Base-by-base conservation (phyloP, 2,888 invertebrate species). In the Escarpia spicata region DNA sequence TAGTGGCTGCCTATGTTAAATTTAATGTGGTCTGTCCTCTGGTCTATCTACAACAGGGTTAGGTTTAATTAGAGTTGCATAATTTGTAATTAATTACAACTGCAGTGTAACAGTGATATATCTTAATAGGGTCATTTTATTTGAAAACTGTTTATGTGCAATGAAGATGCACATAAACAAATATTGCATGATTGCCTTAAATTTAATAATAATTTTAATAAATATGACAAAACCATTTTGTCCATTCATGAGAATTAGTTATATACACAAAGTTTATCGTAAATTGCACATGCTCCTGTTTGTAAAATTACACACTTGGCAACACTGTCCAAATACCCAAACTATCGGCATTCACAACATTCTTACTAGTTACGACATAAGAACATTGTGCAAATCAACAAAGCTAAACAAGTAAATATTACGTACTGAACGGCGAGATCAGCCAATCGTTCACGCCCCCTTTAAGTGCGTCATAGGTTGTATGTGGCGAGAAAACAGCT, bases 391-490 rank as follows among this genome's bases (percentile, higher is more conserved):
- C 19, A 60, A 60, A 60, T 60, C 1, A 60, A 60, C 26, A 4
- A 60, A 6, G 19, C 19, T n/a, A 26, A 75, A 26, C 26, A 75
- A 75, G 6, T 26, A n/a, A 26, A 75, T 3, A 75, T 75, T 43
- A 92, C 94, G 10, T 96, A 97, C 95, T 96, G 94, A 98, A 98
- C 90, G 98, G 97, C 91, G 97, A 97, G 6, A 98, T 97, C n/a
- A 99, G 97, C 99, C 99, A 99, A 96, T 99, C 99, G 96, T 98
- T 99, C 0, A 99, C 98, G 1, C 99, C 99, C 10, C 98, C 98
- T 93, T 97, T 96, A 8, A 98, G 97, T 89, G 98, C 97, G 96
- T 99, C 99, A 97, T 98, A 98, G 91, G 98, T 97, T 0, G 99
- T 99, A 95, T 99, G 99, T 0, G 99, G 99, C 0, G 99, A 99